Evolutionary conservation across 2,113 vertebrate species (phyloP), one percentile per base, ranked within the genome.

Genomic region (Origma solitaria): DNA sequence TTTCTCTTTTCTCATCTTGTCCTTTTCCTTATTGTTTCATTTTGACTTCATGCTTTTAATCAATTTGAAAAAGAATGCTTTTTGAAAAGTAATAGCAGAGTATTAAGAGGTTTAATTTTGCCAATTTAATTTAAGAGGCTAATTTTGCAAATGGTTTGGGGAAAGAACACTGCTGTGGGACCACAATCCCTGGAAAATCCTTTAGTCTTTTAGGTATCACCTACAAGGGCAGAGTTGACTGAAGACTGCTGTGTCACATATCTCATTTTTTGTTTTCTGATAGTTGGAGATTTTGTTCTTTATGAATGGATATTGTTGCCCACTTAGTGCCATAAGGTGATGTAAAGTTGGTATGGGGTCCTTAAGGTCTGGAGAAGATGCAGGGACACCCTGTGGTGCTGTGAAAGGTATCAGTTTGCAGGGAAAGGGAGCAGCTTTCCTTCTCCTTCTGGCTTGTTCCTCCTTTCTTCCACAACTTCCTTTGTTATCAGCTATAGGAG

Each of bases 401-500:
- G 42, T 57, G 57, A 25, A 37, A 18, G 3, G 2, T 23, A 45
- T 12, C 13, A 10, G 3, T 73, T 30, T 4, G 1, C 35, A 44
- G 16, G 27, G 7, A 61, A 69, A 7, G 14, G 19, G 40, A 56
- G 15, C n/a, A 68, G 11, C 13, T 51, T 70, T 33, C 13, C 4
- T 62, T 82, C 56, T 50, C 15, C 30, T 60, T 53, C 49, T 66
- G 47, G 15, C 6, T 83, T 51, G 27, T 30, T 79, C 69, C 23
- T 13, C 6, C 18, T 60, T 75, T 82, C 8, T 76, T 82, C 76
- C 75, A 42, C 7, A 69, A 21, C 14, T 57, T 51, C 13, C 28
- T 47, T 51, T 2, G 0, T 33, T 40, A 62, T 18, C 1, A 1
- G 25, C 51, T 47, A 23, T 12, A 4, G 58, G 54, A 69, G 7